These are phyloP conservation scores for Eupleurogrammus muticus DNA, from an alignment of 2,797 vertebrate species.

Conservation along the genomic window DNA sequence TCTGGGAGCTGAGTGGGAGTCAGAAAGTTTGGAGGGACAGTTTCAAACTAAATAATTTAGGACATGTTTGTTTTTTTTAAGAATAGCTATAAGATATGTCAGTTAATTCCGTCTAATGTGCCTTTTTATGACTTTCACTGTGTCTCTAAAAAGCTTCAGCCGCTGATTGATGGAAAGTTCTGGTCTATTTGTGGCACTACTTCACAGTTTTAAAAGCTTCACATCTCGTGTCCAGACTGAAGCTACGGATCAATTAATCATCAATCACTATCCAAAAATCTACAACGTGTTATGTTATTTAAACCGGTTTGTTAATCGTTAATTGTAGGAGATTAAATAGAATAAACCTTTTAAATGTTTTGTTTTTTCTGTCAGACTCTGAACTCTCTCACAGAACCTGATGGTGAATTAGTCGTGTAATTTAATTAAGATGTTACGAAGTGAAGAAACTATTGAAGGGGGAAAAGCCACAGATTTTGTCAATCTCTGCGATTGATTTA, in stretches of 20 bases:
- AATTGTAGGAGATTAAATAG: neutral
- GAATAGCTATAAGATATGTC: constrained; percentile 50
- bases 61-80: constrained; percentile 62
- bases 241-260: neutral
- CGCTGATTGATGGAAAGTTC: no score
- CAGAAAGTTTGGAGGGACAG: constrained; percentile 45
- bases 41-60: constrained; percentile 54
- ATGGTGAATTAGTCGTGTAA: constrained; percentile 60
- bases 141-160: neutral
- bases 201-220: constrained; percentile 3
- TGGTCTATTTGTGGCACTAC: no score
- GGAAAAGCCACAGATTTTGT: constrained; percentile 73
- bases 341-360: neutral
- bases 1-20: constrained; percentile 62
- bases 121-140: constrained; percentile 30
- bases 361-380: neutral
- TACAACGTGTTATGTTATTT: neutral
- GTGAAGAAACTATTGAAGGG: constrained; percentile 60
- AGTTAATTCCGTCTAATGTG: constrained; percentile 41
- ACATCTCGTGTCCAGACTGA: constrained; percentile 6
- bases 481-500: constrained; percentile 81
- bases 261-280: neutral
- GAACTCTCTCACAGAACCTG: constrained; percentile 33
- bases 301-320: neutral
- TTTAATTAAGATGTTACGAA: constrained; percentile 71